Evolutionary conservation across 1,140 invertebrate genomes (phyloP), one percentile per base, ranked within the genome.

Genomic region (Diorhabda elongata): DNA sequence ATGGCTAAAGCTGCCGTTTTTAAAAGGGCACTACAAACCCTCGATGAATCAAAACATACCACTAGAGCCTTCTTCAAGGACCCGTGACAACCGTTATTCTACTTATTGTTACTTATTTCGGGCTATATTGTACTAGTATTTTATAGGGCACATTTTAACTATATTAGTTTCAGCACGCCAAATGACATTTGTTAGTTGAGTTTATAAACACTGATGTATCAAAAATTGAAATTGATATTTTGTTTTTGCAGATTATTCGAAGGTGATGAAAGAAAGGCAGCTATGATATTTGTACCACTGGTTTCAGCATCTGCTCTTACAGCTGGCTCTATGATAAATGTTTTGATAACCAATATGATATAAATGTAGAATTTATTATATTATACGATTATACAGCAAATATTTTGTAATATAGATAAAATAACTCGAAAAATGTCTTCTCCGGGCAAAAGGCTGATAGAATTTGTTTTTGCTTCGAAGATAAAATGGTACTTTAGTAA

Each of bases 301-400:
- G 8, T 44, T 0, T 5, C 9, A n/a, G 4, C 44, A 5, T 5
- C 6, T 5, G 6, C 61, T n/a, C n/a, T 11, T 2, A 62, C 43
- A 8, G 11, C 44, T 11, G 42, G 42, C 11, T 44, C 61, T 44
- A n/a, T 5, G 5, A n/a, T 62, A 4, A 62, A 62, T 62, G 11
- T 44, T n/a, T 11, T 62, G 4, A 42, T 62, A n/a, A 62, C 61
- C 7, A 62, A 62, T 44, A 44, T 62, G 0, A 62, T 62, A 5
- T 62, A 5, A 62, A 44, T 62, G n/a, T 42, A 41, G 5, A n/a
- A 52, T 52, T 52, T 52, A 8, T 0, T 4, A 52, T 2, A 52
- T 52, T 52, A 8, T 52, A 52, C 45, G 5, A 6, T 52, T 52
- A 52, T 52, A 26, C 26, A 26, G 26, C 26, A 26, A 26, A 26